phyloP scores from a whole-genome alignment of 1,140 invertebrate genomes.

The Drosophila takahashii region DNA sequence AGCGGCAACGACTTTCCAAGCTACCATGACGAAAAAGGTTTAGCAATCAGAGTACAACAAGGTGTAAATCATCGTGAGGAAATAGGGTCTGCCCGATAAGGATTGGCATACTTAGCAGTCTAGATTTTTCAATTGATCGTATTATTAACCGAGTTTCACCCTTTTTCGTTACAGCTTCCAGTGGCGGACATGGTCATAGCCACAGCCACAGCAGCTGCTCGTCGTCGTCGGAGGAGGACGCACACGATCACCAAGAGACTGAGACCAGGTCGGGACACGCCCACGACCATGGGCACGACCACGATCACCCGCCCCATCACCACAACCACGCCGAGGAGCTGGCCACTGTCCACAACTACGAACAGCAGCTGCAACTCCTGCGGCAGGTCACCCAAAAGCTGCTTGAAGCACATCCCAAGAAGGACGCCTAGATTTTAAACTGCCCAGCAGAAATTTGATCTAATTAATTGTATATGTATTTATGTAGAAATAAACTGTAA shows the following conservation, averaged over 20 bases:
- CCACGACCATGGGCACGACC: conserved; percentile 48
- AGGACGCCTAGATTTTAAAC: conserved; percentile 29
- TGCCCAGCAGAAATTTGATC: conserved; percentile 32
- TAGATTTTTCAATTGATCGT: background rate
- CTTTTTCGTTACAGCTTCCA: conserved; percentile 51
- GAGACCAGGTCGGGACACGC: conserved; percentile 28
- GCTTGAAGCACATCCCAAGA: conserved; percentile 59
- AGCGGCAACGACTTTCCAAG: background rate
- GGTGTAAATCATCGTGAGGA: conserved; percentile 3
- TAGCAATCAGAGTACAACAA: background rate
- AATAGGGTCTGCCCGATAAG: conserved; percentile 21
- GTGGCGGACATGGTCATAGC: conserved; percentile 66
- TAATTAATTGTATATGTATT: conserved; percentile 45
- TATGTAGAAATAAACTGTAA: conserved; percentile 45
- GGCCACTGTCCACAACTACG: conserved; percentile 61
- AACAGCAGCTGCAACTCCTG: conserved; percentile 65
- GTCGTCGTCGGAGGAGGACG: background rate
- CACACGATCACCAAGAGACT: conserved; percentile 44
- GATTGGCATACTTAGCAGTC: conserved; percentile 24
- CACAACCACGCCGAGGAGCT: conserved; percentile 58
- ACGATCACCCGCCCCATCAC: conserved; percentile 50
- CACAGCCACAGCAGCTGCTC: conserved; percentile 65
- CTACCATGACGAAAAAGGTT: background rate
- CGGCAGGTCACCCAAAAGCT: conserved; percentile 70
- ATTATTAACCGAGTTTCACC: conserved; percentile 4